These are phyloP conservation scores for Pseudomyrmex gracilis DNA, from an alignment of 1,140 invertebrate genomes.

Conservation along the genomic window DNA sequence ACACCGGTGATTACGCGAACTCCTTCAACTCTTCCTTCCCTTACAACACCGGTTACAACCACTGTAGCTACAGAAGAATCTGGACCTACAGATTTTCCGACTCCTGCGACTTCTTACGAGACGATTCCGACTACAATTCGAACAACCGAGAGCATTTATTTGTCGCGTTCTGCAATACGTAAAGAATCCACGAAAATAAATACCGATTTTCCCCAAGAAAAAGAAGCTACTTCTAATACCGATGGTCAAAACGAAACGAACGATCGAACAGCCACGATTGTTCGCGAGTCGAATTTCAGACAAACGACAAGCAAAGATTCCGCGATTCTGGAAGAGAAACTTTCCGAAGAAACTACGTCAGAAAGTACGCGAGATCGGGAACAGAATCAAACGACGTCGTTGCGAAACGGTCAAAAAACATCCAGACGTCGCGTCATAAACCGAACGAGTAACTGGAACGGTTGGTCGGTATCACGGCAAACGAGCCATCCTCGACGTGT, in stretches of 20 bases:
- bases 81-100: background rate
- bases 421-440: conserved; percentile 7
- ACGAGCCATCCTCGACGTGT: conserved; percentile 19
- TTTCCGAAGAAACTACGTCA: background rate
- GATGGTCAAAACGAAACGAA: no score
- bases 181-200: no score
- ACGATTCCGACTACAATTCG: background rate
- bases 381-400: conserved; percentile 7
- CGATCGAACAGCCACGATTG: background rate
- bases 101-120: background rate
- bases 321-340: background rate
- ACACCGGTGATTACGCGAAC: background rate
- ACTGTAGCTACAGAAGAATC: background rate
- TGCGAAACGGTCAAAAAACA: conserved; percentile 7
- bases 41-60: background rate
- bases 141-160: background rate
- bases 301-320: background rate
- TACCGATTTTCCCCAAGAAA: no score
- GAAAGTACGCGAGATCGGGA: background rate
- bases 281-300: background rate
- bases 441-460: background rate
- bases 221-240: no score
- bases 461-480: background rate
- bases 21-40: background rate
- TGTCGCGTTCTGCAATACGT: no score